A percentile compares a stretch with the other conserved stretches of the same genome.
Conservation (phyloP, 2,113 vertebrate species). For the Cheilinus undulatus region DNA sequence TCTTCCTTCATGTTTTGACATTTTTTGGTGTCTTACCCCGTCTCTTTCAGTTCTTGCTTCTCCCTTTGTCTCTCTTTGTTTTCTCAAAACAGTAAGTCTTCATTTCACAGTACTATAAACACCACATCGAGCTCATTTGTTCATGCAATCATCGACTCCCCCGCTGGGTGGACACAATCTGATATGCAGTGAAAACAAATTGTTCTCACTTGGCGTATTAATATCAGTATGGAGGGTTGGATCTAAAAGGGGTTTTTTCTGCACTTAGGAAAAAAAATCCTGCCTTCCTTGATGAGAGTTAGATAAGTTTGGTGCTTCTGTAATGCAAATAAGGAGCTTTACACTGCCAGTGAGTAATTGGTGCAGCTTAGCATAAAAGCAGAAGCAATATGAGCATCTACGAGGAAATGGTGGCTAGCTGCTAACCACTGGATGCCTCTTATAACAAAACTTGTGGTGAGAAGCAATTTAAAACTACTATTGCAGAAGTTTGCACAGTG, state of each 20-base stretch:
- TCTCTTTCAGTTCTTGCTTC: not conserved
- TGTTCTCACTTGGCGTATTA: not conserved
- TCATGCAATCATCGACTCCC: not conserved
- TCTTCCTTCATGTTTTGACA: not conserved
- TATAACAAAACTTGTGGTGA: no score
- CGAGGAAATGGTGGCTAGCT: no score
- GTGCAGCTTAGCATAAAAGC: not conserved
- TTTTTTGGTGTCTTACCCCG: not conserved
- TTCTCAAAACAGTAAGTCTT: constrained; percentile 13
- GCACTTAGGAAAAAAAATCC: not conserved
- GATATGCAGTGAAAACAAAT: not conserved
- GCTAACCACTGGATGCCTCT: no score
- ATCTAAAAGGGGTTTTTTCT: not conserved
- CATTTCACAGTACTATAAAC: constrained; percentile 35
- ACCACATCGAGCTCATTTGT: constrained; percentile 6
- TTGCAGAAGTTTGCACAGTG: no score
- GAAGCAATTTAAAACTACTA: no score
- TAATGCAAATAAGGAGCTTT: not conserved
- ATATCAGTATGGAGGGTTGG: not conserved
- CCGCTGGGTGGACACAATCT: not conserved
- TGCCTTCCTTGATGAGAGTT: not conserved
- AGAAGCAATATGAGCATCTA: no score
- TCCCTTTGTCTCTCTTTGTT: not conserved
- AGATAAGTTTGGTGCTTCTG: not conserved
- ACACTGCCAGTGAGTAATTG: not conserved